These are phyloP conservation scores for Tamias sibiricus DNA, from an alignment of 2,113 vertebrate species.

Conservation along the genomic window DNA sequence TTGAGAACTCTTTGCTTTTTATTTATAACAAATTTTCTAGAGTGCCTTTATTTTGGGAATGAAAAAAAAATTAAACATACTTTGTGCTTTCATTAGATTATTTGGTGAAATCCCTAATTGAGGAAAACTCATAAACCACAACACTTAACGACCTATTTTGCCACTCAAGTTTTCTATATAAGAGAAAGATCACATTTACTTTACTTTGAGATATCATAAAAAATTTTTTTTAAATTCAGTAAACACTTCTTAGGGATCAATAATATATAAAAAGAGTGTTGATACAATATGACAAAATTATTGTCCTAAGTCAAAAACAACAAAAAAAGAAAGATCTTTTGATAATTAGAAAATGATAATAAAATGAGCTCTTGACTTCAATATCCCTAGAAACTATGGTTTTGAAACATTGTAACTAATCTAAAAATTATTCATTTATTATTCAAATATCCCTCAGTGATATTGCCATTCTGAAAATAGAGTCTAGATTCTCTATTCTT, in stretches of 20 bases:
- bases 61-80: neutral
- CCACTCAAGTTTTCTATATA: neutral
- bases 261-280: neutral
- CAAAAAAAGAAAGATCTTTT: neutral
- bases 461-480: conserved; percentile 29
- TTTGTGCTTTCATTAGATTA: neutral
- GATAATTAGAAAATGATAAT: neutral
- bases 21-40: neutral
- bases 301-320: neutral
- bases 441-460: neutral
- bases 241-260: neutral
- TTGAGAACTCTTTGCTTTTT: neutral
- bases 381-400: neutral
- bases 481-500: conserved; percentile 1
- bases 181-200: neutral
- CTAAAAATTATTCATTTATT: conserved; percentile 19
- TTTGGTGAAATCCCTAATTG: neutral
- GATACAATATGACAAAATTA: neutral
- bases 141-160: neutral
- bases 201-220: neutral
- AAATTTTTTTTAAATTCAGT: neutral
- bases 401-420: conserved; percentile 53
- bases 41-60: conserved; percentile 9
- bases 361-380: conserved; percentile 39
- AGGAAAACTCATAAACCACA: neutral